Percentiles rank a stretch among this genome's conserved stretches.
These are phyloP conservation scores for Drosophila saltans DNA, from an alignment of 1,140 invertebrate species.

Conservation along the genomic window DNA sequence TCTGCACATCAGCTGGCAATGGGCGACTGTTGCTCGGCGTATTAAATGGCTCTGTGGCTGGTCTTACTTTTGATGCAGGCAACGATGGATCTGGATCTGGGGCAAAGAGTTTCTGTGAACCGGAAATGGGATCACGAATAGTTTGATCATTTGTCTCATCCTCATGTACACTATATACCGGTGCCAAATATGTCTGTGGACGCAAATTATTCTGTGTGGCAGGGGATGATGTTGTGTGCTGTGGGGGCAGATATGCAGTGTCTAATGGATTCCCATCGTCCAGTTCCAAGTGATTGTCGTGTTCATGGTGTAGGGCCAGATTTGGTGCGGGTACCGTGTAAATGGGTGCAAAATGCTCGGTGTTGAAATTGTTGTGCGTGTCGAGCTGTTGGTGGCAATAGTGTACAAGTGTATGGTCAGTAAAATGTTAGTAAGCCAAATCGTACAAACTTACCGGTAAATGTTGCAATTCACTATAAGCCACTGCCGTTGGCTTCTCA, in stretches of 20 bases:
- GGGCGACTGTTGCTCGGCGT: slow-evolving; percentile 84
- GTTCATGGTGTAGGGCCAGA: slow-evolving; percentile 56
- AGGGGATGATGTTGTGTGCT: slow-evolving; percentile 26
- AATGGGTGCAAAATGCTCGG: slow-evolving; percentile 86
- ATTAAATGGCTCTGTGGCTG: slow-evolving; percentile 82
- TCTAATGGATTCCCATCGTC: slow-evolving; percentile 50
- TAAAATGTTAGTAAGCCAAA: slow-evolving; percentile 6
- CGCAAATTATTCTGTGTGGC: slow-evolving; percentile 39
- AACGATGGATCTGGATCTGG: slow-evolving; percentile 84
- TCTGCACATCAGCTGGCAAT: slow-evolving; percentile 72
- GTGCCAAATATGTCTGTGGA: slow-evolving; percentile 55
- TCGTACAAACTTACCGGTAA: slow-evolving; percentile 60
- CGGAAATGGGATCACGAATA: slow-evolving; percentile 76
- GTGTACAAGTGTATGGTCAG: slow-evolving; percentile 18
- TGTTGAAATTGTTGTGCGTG: slow-evolving; percentile 69
- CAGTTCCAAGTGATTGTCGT: slow-evolving; percentile 71
- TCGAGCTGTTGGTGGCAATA: slow-evolving; percentile 58
- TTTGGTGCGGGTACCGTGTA: slow-evolving; percentile 93
- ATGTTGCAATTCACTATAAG: slow-evolving; percentile 65
- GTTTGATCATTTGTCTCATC: slow-evolving; percentile 83
- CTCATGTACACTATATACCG: slow-evolving; percentile 84
- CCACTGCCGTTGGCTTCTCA: slow-evolving; percentile 63
- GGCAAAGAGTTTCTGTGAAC: slow-evolving; percentile 83
- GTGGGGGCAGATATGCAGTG: slow-evolving; percentile 60
- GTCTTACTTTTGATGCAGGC: slow-evolving; percentile 80